Base-by-base conservation (phyloP, 2,113 vertebrate genomes). In the Crotalus helleri region DNA sequence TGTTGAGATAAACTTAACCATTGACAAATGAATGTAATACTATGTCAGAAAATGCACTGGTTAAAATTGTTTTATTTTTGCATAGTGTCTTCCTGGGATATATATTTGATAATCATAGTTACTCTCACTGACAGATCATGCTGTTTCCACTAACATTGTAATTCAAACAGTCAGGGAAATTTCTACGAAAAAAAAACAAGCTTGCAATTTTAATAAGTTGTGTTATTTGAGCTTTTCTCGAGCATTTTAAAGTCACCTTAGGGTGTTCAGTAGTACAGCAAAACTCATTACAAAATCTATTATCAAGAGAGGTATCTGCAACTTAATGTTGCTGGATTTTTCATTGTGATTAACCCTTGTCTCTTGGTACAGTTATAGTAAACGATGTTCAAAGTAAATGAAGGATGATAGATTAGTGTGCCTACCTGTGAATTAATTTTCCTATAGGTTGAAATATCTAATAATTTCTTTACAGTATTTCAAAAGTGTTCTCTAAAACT, bases 11-110 rank as follows among this genome's bases (percentile, higher is more conserved):
- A 96, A 92, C 94, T 95, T 96, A 96, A 97, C 96, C 96, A 94
- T 91, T 90, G 99, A 99, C 98, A 96, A 97, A 97, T 98, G 98
- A 99, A 99, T 99, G 98, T 99, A 98, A 98, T 97, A 96, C 97
- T 98, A 97, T 96, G 97, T 98, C 98, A 98, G 98, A 98, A 95
- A 96, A 96, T 93, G 95, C 93, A 95, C 55, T 94, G 94, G 94
- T 92, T 53, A 69, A 61, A 51, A 23, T 89, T 88, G 64, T 53
- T 81, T 92, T 94, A n/a, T 95, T 94, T 93, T 44, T 93, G 95
- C 92, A 87, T 94, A 26, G 33, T 0, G 53, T 93, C 95, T 96
- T 97, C 96, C 95, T 95, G 95, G 95, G 49, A 1, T 90, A 85
- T 92, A 85, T 12, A 3, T 92, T 96, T 91, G 95, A 46, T 88